Evolutionary conservation across 2,113 vertebrate species (phyloP).

Genomic region (Upupa epops): DNA sequence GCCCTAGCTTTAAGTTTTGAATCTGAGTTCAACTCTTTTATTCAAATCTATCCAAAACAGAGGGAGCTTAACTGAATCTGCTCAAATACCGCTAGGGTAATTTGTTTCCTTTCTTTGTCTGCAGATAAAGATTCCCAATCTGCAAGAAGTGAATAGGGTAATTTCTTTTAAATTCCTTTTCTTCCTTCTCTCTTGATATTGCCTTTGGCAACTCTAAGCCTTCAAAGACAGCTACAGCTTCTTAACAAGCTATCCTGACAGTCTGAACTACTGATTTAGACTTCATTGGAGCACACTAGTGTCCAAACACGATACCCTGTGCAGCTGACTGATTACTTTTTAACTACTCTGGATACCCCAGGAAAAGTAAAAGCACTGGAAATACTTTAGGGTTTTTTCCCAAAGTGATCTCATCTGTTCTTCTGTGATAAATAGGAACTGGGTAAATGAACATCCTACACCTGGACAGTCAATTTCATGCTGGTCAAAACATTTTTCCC

Average conservation of each 20-base stretch:
- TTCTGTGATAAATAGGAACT: conserved; percentile 3
- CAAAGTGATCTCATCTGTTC: background rate
- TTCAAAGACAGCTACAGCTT: conserved; percentile 3
- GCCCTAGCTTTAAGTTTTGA: background rate
- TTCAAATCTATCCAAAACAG: background rate
- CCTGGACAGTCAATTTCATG: background rate
- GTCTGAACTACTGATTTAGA: background rate
- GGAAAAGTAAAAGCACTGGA: background rate
- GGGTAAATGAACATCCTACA: background rate
- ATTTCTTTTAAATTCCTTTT: conserved; percentile 38
- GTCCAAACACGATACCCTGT: background rate
- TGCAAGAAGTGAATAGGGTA: background rate
- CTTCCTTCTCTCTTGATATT: conserved; percentile 6
- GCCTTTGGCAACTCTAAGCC: conserved; percentile 19
- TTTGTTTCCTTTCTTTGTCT: conserved; percentile 6
- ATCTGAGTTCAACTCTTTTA: background rate
- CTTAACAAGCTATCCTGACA: background rate
- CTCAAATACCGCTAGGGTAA: background rate
- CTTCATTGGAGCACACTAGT: background rate
- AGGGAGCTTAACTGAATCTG: background rate
- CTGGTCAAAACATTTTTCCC: background rate
- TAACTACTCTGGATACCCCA: background rate
- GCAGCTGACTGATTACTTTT: background rate
- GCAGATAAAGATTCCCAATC: background rate
- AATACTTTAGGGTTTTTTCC: background rate